Percentiles rank a stretch among this genome's conserved stretches.
phyloP scores from a whole-genome alignment of 2,888 invertebrate species.

The Abrostola tripartita region DNA sequence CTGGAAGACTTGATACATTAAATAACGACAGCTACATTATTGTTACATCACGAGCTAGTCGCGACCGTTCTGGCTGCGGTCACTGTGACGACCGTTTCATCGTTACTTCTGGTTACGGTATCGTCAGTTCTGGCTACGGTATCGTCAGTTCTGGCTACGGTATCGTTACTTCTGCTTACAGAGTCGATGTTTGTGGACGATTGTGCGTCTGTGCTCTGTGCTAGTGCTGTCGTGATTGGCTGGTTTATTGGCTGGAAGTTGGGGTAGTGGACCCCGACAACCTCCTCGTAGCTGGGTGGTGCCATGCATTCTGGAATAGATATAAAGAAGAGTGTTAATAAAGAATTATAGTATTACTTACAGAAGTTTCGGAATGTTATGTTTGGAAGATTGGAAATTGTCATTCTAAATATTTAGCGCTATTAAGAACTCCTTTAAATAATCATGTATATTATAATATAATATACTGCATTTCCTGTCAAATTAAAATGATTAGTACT shows the following conservation, averaged over 20 bases:
- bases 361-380: no score
- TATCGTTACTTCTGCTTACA: conserved; percentile 14
- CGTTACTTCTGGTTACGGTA: conserved; percentile 18
- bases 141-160: conserved; percentile 22
- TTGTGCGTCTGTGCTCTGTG: conserved; percentile 58
- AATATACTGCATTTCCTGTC: no score
- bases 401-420: no score
- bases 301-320: conserved; percentile 82
- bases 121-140: conserved; percentile 22
- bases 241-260: conserved; percentile 71
- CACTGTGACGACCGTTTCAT: conserved; percentile 31
- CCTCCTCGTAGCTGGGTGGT: conserved; percentile 85
- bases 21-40: conserved; percentile 29
- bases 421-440: no score
- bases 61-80: conserved; percentile 63
- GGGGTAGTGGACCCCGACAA: conserved; percentile 82
- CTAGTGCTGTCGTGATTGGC: conserved; percentile 77
- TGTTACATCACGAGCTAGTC: conserved; percentile 62
- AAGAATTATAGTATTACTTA: not conserved
- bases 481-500: no score
- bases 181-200: conserved; percentile 12
- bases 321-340: conserved; percentile 19
- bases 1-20: conserved; percentile 60
- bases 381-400: no score
- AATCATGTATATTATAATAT: no score